These are phyloP conservation scores for Drosophila demipolita DNA, from an alignment of 2,888 invertebrate species.

Conservation along the genomic window DNA sequence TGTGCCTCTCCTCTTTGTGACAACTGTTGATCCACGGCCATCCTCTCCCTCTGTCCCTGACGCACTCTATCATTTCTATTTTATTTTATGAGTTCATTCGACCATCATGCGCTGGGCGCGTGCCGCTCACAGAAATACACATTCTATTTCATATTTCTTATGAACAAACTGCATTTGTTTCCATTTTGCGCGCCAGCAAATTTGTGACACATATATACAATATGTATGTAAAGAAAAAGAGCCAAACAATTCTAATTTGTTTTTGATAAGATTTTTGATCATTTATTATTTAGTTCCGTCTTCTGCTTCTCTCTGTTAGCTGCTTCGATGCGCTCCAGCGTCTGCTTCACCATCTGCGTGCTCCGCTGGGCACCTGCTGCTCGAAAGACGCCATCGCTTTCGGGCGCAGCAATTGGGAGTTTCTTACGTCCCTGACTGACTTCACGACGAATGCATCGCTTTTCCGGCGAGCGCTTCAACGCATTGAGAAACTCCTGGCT, in stretches of 20 bases:
- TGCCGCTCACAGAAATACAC: conserved; percentile 50
- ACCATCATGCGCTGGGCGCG: conserved; percentile 60
- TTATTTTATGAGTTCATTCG: conserved; percentile 9
- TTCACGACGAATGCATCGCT: background rate
- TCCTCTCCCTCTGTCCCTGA: conserved; percentile 5
- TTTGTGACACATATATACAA: conserved; percentile 6
- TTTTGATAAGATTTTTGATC: conserved; percentile 8
- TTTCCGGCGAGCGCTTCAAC: background rate
- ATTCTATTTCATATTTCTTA: conserved; percentile 39
- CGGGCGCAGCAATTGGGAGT: background rate
- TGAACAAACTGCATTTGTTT: conserved; percentile 59
- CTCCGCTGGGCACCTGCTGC: background rate
- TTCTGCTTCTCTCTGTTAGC: background rate
- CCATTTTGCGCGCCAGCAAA: conserved; percentile 11
- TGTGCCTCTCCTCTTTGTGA: background rate
- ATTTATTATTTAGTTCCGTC: conserved; percentile 6
- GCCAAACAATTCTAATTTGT: conserved; percentile 10
- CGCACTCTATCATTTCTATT: background rate
- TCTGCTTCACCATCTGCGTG: conserved; percentile 6
- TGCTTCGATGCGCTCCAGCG: conserved; percentile 20
- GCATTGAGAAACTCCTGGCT: conserved; percentile 17
- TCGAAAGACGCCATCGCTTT: background rate
- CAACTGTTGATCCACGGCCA: background rate
- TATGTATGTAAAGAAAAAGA: conserved; percentile 1
- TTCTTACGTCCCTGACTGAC: background rate